Base-by-base conservation (phyloP, 2,797 vertebrate genomes). In the Silurus lanzhouensis region DNA sequence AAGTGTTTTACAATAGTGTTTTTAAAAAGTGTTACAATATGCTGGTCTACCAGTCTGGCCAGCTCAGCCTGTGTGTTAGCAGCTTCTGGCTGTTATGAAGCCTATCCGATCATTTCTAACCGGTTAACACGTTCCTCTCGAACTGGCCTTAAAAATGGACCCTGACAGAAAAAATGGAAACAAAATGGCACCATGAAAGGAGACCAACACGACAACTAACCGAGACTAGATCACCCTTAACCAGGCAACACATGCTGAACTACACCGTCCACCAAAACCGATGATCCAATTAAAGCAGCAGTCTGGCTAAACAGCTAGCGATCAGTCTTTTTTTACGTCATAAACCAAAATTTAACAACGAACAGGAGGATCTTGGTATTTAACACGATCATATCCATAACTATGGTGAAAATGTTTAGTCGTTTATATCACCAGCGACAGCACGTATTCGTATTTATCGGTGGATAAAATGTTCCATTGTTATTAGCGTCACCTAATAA, bases 141-240 rank as follows among this genome's bases (percentile, higher is more conserved):
- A 60, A 8, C n/a, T 81, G 63, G 44, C 12, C 20, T 80, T n/a
- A 84, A 70, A 74, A 57, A 78, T 84, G 78, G 68, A 77, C 78
- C 61, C 27, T 86, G 27, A 19, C 68, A 76, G 46, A 68, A 13
- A 48, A 55, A 57, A 63, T 84, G 17, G 61, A 88, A 88, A 88
- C 89, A 89, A 89, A 89, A 89, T 87, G 87, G 89, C 89, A 89
- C 85, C 89, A 61, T 60, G 55, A 82, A 77, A 61, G 55, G 80
- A 78, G 44, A 38, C 74, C 85, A 66, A 27, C 60, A 76, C 31
- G 12, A 1, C 64, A 58, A 31, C 19, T 74, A 25, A 80, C 20
- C 0, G 17, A 88, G 71, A 66, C 25, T 75, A 87, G 81, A 19
- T 19, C 0, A 67, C 27, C 17, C 52, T 38, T 6, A 64, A 81